These are phyloP conservation scores for Acleris laterana DNA, from an alignment of 2,888 invertebrate genomes.

Conservation along the genomic window DNA sequence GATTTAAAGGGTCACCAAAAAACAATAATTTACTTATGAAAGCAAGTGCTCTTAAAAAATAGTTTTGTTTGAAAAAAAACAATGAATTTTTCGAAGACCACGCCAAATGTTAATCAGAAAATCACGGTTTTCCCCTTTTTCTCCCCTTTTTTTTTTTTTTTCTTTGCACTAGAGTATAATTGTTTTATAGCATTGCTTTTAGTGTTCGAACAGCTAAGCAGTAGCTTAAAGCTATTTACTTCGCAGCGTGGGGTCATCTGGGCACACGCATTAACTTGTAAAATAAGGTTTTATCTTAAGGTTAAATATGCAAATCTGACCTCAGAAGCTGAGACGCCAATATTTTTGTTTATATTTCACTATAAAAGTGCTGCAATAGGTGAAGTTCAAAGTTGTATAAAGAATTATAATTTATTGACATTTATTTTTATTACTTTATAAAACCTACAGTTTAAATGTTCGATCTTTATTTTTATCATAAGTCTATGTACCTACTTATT, in stretches of 20 bases:
- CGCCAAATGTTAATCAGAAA: too few species aligned
- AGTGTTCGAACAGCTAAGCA: slow-evolving; percentile 10
- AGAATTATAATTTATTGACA: neutral
- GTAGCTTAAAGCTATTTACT: slow-evolving; percentile 29
- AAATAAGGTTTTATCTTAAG: slow-evolving; percentile 33
- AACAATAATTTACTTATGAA: too few species aligned
- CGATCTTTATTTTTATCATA: too few species aligned
- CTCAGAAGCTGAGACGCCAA: slow-evolving; percentile 1
- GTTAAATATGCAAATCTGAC: slow-evolving; percentile 19
- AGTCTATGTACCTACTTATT: too few species aligned
- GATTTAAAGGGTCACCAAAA: too few species aligned
- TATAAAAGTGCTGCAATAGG: slow-evolving; percentile 6
- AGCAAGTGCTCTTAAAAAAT: too few species aligned
- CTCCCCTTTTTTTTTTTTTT: too few species aligned
- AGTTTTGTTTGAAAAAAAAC: too few species aligned
- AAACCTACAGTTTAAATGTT: neutral
- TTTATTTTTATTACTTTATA: neutral
- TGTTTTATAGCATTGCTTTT: slow-evolving; percentile 5
- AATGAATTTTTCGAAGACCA: too few species aligned
- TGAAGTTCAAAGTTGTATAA: neutral
- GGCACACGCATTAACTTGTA: slow-evolving; percentile 25
- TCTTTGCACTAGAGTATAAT: too few species aligned
- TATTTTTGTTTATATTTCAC: slow-evolving; percentile 1
- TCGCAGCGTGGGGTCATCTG: slow-evolving; percentile 28
- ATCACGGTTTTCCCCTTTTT: too few species aligned